Evolutionary conservation across 2,888 invertebrate species (phyloP), one percentile per base, ranked within the genome.

Genomic region (Beris morrisii): DNA sequence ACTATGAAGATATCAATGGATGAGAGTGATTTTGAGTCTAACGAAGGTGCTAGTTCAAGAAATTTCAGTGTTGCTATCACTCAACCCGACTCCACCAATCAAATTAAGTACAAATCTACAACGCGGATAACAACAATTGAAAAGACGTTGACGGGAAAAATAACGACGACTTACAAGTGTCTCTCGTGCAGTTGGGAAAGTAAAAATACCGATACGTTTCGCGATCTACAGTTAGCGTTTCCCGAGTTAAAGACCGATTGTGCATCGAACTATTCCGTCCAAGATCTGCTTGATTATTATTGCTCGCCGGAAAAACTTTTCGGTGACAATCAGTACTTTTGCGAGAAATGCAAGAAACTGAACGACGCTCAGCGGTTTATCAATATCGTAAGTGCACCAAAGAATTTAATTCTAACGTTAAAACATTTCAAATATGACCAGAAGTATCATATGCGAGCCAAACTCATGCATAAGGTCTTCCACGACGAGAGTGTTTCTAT

Each of bases 301-400:
- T 85, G 92, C 71, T 86, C 88, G 22, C 87, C 90, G 1, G 94
- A 95, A 76, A 86, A 85, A 64, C 79, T 95, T 43, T 85, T 87
- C 2, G 93, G 90, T 0, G 92, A 92, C 63, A 94, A 95, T 76
- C 86, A 88, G 79, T 95, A 94, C 78, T 85, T 86, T 70, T 95
- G 94, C 82, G 88, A 88, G 69, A 86, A 85, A 59, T 95, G 94
- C 76, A 85, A 85, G 59, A 84, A 84, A 12, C 81, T 92, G 12
- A 88, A 89, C 48, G 92, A 94, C 74, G 94, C 92, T 0, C 89
- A 90, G 75, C 83, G 89, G 31, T 83, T 84, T 46, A 87, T 89
- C 9, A 84, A 84, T 69, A 86, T 93, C 7, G 85, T 89, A 11
- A 86, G 88, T 63, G 85, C 90, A 4, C 94, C 94, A 0, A 86